Conservation (phyloP, 1,140 invertebrate species). For the Drosophila lacertosa region DNA sequence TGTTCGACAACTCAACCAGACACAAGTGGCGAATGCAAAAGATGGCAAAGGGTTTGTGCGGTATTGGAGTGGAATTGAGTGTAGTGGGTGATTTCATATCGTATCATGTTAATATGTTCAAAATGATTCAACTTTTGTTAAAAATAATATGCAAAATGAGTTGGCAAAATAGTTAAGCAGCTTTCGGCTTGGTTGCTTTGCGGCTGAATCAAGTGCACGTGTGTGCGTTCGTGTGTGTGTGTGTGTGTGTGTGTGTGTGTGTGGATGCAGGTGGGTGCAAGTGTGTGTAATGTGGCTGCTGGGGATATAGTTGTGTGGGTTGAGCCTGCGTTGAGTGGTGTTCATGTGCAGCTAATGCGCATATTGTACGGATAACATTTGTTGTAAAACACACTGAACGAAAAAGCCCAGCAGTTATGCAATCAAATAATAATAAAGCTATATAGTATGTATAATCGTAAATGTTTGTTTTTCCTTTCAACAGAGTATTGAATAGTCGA, state of each 20-base stretch:
- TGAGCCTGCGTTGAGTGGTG: constrained; percentile 23
- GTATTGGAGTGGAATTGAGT: not conserved
- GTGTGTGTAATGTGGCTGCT: not conserved
- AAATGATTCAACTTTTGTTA: constrained; percentile 67
- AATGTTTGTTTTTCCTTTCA: too few species aligned
- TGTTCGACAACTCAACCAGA: constrained; percentile 48
- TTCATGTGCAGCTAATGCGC: constrained; percentile 33
- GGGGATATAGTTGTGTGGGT: constrained; percentile 21
- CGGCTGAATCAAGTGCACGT: constrained; percentile 38
- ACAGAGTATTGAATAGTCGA: too few species aligned
- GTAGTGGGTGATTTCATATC: constrained; percentile 17
- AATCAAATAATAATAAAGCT: too few species aligned
- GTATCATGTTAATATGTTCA: constrained; percentile 54
- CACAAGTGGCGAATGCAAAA: constrained; percentile 40
- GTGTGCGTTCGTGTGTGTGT: constrained; percentile 2
- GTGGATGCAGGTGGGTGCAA: constrained; percentile 4
- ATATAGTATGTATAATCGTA: too few species aligned
- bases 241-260: not conserved
- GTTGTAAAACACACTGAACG: constrained; percentile 17
- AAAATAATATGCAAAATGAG: constrained; percentile 70
- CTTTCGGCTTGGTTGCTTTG: constrained; percentile 59
- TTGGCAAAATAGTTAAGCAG: constrained; percentile 66
- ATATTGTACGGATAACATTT: constrained; percentile 20
- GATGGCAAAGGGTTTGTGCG: not conserved
- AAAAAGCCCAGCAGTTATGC: not conserved